phyloP scores from a whole-genome alignment of 1,140 invertebrate genomes.

The Drosophila ercepeae region DNA sequence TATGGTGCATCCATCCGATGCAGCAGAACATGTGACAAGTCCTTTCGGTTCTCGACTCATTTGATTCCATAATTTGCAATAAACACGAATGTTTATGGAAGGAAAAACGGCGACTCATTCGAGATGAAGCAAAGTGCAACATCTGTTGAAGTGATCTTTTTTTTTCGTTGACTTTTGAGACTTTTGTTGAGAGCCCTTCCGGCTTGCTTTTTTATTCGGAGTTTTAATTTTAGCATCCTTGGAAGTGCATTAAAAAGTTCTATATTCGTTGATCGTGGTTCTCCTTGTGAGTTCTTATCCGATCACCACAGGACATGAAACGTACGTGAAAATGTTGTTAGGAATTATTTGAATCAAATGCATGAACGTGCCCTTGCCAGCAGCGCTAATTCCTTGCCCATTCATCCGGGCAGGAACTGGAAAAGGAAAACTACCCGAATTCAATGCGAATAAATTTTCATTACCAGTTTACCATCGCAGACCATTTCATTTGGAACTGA shows the following conservation, averaged over 20 bases:
- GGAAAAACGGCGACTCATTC: conserved; percentile 44
- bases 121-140: conserved; percentile 22
- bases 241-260: no score
- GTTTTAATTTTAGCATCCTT: neutral
- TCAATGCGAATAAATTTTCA: conserved; percentile 73
- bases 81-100: conserved; percentile 72
- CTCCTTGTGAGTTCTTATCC: neutral
- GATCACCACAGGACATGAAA: conserved; percentile 41
- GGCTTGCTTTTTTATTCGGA: conserved; percentile 15
- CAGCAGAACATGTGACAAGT: conserved; percentile 61
- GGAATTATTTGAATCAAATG: conserved; percentile 7
- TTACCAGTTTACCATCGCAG: conserved; percentile 51
- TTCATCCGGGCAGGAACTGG: conserved; percentile 4
- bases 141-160: conserved; percentile 31
- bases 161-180: neutral
- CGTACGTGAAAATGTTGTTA: conserved; percentile 31
- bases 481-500: conserved; percentile 15
- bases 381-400: conserved; percentile 62
- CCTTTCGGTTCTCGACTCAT: conserved; percentile 25
- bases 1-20: conserved; percentile 32
- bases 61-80: conserved; percentile 69
- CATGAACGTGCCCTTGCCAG: conserved; percentile 70
- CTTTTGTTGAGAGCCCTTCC: conserved; percentile 8
- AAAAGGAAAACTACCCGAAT: conserved; percentile 38
- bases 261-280: neutral